phyloP scores from a whole-genome alignment of 2,797 vertebrate genomes.

The Chelon labrosus region DNA sequence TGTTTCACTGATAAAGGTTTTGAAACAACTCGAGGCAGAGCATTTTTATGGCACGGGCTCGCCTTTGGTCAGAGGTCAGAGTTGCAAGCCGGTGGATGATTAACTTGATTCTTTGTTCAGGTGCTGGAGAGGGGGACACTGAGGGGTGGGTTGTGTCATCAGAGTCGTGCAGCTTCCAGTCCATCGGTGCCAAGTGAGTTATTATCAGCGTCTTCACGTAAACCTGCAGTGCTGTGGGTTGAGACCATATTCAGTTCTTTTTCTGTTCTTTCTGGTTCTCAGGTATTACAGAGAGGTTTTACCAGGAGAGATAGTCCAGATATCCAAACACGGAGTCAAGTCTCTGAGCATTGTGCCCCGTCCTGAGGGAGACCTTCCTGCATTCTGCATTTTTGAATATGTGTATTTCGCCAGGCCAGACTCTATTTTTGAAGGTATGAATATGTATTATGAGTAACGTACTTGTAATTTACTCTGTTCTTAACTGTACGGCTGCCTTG shows the following conservation, averaged over 20 bases:
- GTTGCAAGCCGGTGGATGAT: constrained; percentile 30
- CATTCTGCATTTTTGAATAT: constrained; percentile 99
- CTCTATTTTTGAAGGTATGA: constrained; percentile 93
- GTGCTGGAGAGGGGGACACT: constrained; percentile 88
- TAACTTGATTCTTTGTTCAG: constrained; percentile 69
- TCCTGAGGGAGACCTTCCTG: constrained; percentile 89
- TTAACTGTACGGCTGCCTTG: neutral
- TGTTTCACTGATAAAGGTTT: neutral
- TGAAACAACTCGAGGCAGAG: too few species aligned
- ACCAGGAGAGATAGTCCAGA: constrained; percentile 97
- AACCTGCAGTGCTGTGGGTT: neutral
- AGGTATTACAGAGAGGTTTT: constrained; percentile 96
- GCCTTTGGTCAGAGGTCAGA: constrained; percentile 37
- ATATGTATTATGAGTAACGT: neutral
- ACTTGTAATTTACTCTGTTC: neutral
- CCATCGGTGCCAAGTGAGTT: constrained; percentile 95
- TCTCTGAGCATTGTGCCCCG: constrained; percentile 90
- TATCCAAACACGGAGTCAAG: constrained; percentile 91
- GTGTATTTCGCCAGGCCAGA: constrained; percentile 99
- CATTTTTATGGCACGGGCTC: neutral
- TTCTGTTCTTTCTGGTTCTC: constrained; percentile 32
- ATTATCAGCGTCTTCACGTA: neutral
- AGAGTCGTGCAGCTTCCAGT: constrained; percentile 99
- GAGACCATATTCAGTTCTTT: neutral
- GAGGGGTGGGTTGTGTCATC: constrained; percentile 99